Percentiles rank a stretch among this genome's conserved stretches.
Evolutionary conservation across 2,113 vertebrate genomes (phyloP).

Genomic region (Pluvianellus socialis): DNA sequence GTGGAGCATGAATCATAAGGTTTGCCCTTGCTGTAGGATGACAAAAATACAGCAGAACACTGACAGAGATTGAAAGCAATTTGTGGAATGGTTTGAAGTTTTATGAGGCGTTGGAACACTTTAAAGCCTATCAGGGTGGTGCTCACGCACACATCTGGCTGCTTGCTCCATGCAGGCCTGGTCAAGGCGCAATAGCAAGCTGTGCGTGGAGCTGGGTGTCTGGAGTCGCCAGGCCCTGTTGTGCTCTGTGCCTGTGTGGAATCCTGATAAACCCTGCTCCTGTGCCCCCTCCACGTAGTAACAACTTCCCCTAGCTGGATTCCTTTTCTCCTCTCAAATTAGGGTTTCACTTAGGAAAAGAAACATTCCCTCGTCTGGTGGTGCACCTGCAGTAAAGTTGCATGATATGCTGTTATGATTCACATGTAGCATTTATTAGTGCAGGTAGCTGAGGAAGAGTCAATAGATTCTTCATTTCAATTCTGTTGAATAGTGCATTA

Average conservation of each 20-base stretch:
- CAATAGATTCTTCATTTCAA: background rate
- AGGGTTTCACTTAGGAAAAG: background rate
- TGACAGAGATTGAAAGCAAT: background rate
- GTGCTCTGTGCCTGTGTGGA: background rate
- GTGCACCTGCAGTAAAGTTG: background rate
- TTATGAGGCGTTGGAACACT: background rate
- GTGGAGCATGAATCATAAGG: background rate
- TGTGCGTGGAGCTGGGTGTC: background rate
- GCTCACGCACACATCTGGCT: background rate
- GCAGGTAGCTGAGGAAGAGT: background rate
- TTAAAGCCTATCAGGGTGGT: background rate
- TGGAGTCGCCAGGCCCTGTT: background rate
- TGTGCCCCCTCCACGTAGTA: background rate
- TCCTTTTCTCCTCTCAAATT: background rate
- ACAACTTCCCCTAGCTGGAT: background rate
- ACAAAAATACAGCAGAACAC: background rate
- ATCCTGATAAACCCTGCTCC: background rate
- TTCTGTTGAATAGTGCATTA: background rate
- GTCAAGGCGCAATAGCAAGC: background rate
- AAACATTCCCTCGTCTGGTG: background rate
- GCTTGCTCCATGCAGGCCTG: background rate
- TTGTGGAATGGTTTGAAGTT: background rate
- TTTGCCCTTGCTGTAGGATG: background rate
- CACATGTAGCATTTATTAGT: background rate
- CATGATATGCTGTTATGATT: background rate